A percentile compares a stretch with the other conserved stretches of the same genome.
These are phyloP conservation scores for Grapholita molesta DNA, from an alignment of 1,140 invertebrate genomes.

Conservation along the genomic window DNA sequence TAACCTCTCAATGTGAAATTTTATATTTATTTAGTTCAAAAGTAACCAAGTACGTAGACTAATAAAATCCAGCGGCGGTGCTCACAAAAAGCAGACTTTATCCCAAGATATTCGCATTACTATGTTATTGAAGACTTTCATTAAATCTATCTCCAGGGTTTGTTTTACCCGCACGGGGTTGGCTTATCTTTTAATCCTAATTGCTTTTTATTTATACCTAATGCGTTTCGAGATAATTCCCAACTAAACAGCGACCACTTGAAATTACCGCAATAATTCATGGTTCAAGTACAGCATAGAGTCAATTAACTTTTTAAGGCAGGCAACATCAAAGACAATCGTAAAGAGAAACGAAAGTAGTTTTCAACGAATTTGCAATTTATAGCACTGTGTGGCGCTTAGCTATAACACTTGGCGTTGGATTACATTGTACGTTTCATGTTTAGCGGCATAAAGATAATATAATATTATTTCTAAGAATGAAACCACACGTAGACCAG, in stretches of 20 bases:
- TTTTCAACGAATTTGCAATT: slow-evolving; percentile 17
- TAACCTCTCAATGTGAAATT: not conserved
- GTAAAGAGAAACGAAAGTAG: not conserved
- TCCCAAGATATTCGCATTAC: not conserved
- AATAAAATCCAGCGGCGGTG: not conserved
- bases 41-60: not conserved
- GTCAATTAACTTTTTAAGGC: slow-evolving; percentile 7
- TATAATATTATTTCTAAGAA: not conserved
- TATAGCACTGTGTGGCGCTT: not conserved
- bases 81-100: not conserved
- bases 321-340: slow-evolving; percentile 45
- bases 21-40: not conserved
- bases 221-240: slow-evolving; percentile 49
- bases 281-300: slow-evolving; percentile 49
- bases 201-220: slow-evolving; percentile 39
- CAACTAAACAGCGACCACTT: slow-evolving; percentile 39
- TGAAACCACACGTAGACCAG: not conserved
- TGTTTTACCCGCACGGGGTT: not conserved
- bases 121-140: slow-evolving; percentile 14
- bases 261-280: slow-evolving; percentile 48
- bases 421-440: slow-evolving; percentile 4
- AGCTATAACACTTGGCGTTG: not conserved
- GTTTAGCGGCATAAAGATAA: not conserved
- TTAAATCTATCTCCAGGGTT: not conserved
- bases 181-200: slow-evolving; percentile 28